Evolutionary conservation across 2,113 vertebrate genomes (phyloP).

Genomic region (Peromyscus californicus): DNA sequence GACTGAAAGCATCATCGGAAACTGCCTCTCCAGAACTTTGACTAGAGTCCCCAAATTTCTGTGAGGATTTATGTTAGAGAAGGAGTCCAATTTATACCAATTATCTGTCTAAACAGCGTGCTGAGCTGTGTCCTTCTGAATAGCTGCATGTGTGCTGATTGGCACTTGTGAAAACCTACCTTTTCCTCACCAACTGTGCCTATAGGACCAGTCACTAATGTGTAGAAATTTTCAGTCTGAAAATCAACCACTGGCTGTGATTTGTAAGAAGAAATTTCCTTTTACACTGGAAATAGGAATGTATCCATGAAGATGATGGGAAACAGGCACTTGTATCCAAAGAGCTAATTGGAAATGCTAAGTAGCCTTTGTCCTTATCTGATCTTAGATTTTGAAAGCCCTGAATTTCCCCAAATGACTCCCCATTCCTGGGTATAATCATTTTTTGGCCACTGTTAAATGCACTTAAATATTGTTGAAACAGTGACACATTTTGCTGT

Average conservation of each 20-base stretch:
- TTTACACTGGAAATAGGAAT: neutral
- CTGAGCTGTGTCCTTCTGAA: neutral
- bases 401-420: neutral
- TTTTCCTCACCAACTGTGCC: neutral
- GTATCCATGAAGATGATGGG: neutral
- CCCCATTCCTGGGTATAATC: neutral
- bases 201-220: neutral
- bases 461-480: slow-evolving; percentile 8
- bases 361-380: neutral
- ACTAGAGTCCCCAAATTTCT: slow-evolving; percentile 48
- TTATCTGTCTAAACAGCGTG: slow-evolving; percentile 1
- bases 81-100: slow-evolving; percentile 31
- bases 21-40: slow-evolving; percentile 34
- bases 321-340: neutral
- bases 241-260: neutral
- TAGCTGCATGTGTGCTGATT: slow-evolving; percentile 1
- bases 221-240: neutral
- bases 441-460: neutral
- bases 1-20: neutral
- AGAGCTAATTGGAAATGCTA: neutral
- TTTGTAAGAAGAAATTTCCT: slow-evolving; percentile 28
- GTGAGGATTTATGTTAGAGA: slow-evolving; percentile 30
- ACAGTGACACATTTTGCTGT: neutral
- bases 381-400: neutral
- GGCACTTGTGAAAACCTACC: neutral